Percentiles rank a stretch among this genome's conserved stretches.
phyloP scores from a whole-genome alignment of 2,113 vertebrate genomes.

The Taurulus bubalis region DNA sequence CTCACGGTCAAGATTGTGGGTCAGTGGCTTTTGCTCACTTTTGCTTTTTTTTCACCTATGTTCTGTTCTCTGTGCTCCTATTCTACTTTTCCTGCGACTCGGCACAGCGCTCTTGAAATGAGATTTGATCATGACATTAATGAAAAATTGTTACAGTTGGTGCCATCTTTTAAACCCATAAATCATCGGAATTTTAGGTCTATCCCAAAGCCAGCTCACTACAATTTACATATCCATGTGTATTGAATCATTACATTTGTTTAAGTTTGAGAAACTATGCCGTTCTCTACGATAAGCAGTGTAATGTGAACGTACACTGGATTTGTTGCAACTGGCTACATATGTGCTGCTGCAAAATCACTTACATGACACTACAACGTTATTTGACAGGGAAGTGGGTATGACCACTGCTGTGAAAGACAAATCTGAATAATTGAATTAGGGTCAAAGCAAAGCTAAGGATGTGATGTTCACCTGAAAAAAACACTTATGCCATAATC shows the following conservation, averaged over 20 bases:
- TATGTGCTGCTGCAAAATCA: neutral
- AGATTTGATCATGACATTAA: neutral
- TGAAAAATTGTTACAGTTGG: neutral
- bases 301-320: neutral
- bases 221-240: neutral
- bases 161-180: neutral
- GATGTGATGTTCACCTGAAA: neutral
- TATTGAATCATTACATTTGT: too few relatives aligned
- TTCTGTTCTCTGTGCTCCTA: neutral
- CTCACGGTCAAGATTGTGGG: constrained; percentile 88
- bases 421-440: neutral
- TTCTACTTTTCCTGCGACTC: neutral
- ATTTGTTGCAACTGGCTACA: neutral
- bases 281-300: neutral
- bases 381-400: neutral
- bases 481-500: too few relatives aligned
- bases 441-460: neutral
- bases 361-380: neutral
- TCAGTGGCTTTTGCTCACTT: constrained; percentile 63
- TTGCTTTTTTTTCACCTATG: neutral
- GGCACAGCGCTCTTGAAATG: neutral
- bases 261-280: neutral
- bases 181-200: neutral
- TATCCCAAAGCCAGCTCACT: neutral
- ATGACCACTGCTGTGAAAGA: neutral